Conservation (phyloP, 35 echinoderm and acorn worm genomes). For the Chiridota heheva region DNA sequence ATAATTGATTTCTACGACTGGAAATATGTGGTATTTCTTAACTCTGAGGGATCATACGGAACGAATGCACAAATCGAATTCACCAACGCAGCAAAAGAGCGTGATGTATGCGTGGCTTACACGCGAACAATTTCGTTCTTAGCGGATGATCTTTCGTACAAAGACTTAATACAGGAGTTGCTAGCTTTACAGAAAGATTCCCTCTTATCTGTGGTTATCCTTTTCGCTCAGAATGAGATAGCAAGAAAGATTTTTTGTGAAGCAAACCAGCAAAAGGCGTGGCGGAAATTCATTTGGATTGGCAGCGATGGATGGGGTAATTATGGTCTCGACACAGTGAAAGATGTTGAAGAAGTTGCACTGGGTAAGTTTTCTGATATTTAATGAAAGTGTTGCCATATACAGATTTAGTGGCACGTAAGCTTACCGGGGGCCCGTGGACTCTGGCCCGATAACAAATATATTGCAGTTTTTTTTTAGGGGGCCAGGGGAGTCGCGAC, state of each 20-base stretch:
- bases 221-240: constrained; percentile 65
- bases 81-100: constrained; percentile 20
- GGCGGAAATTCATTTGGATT: constrained; percentile 73
- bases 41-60: constrained; percentile 87
- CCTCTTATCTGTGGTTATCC: constrained; percentile 58
- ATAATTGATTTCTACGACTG: constrained; percentile 72
- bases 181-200: not conserved
- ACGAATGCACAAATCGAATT: constrained; percentile 72
- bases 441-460: no score
- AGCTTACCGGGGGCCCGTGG: no score
- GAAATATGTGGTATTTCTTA: constrained; percentile 90
- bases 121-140: constrained; percentile 25
- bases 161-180: not conserved
- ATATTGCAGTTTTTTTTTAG: no score
- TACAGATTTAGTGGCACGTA: no score
- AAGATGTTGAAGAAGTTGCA: not conserved
- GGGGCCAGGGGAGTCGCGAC: no score
- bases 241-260: constrained; percentile 32
- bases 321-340: constrained; percentile 35
- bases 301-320: constrained; percentile 79
- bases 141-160: not conserved
- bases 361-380: constrained; percentile 62
- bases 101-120: constrained; percentile 69
- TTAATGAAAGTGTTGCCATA: no score
- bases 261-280: not conserved